Conservation (phyloP, 2,797 vertebrate species). For the Falco biarmicus region DNA sequence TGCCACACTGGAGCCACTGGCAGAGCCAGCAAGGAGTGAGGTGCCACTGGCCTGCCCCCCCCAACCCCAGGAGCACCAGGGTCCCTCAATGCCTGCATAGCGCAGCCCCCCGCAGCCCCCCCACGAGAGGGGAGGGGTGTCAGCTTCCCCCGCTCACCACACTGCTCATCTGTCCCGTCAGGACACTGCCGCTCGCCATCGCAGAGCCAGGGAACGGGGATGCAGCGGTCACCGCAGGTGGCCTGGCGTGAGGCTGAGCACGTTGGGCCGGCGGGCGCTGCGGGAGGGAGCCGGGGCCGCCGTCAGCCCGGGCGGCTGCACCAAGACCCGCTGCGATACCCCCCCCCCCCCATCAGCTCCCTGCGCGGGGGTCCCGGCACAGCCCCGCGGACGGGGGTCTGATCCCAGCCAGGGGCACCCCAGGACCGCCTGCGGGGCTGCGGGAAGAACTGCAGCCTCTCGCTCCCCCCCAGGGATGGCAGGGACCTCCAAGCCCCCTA, state of each 20-base stretch:
- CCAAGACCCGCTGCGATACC: background rate
- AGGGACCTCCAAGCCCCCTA: background rate
- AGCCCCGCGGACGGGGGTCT: background rate
- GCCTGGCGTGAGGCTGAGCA: slow-evolving; percentile 52
- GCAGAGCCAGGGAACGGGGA: slow-evolving; percentile 78
- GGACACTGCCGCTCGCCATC: slow-evolving; percentile 76
- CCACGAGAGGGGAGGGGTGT: background rate
- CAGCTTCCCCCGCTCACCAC: slow-evolving; percentile 53
- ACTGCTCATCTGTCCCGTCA: slow-evolving; percentile 70
- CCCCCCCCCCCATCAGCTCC: background rate
- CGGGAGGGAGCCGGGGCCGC: rapidly evolving
- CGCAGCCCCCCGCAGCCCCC: background rate
- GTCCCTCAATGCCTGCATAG: rapidly evolving
- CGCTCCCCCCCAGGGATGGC: background rate
- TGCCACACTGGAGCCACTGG: background rate
- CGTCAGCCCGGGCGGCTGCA: background rate
- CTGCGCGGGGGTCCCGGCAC: background rate
- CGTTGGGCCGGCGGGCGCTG: background rate
- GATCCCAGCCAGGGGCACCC: too few species aligned
- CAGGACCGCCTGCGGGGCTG: background rate
- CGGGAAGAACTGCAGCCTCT: background rate
- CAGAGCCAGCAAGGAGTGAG: background rate
- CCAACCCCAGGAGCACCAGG: background rate
- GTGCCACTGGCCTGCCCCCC: background rate
- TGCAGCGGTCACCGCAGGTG: slow-evolving; percentile 62